Percentiles rank a stretch among this genome's conserved stretches.
Conservation (phyloP, 2,113 vertebrate genomes). For the mouse (Mus musculus) region GRCm39 chr14:120190501-120191000, state of each 20-base stretch:
- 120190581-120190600: conserved; percentile 78
- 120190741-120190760: conserved; percentile 50
- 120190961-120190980: not conserved
- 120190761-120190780: conserved; percentile 72
- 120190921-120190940: conserved; percentile 29
- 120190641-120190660: conserved; percentile 67
- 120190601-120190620: conserved; percentile 81
- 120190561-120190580: conserved; percentile 60
- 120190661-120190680: conserved; percentile 65
- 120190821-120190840: conserved; percentile 76
- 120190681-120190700: conserved; percentile 54
- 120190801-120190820: conserved; percentile 71
- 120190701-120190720: conserved; percentile 54
- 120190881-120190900: conserved; percentile 53
- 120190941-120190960: not conserved
- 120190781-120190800: conserved; percentile 79
- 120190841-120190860: conserved; percentile 73
- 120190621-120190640: conserved; percentile 73
- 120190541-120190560: conserved; percentile 72
- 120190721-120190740: conserved; percentile 65
- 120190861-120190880: conserved; percentile 65
- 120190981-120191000: not conserved
- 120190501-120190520: conserved; percentile 78
- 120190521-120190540: conserved; percentile 74
- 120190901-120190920: not conserved